Percentiles rank a stretch among this genome's conserved stretches.
Conservation (phyloP, 2,113 vertebrate genomes). For the Pachypanchax playfairii region DNA sequence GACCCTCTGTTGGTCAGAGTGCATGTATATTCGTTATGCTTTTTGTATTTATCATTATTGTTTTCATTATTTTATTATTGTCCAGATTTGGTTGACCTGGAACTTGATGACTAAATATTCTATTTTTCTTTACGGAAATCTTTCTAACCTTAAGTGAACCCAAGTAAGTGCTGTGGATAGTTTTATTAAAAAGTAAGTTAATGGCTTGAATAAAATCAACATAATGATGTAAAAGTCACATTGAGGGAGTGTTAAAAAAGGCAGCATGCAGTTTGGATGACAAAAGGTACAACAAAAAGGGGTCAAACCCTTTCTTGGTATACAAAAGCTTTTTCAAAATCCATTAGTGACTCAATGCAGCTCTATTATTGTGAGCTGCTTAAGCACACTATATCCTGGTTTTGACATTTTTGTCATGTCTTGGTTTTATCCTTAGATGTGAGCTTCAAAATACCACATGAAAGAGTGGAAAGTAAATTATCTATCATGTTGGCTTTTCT, state of each 20-base stretch:
- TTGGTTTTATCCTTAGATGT: slow-evolving; percentile 60
- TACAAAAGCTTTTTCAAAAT: slow-evolving; percentile 63
- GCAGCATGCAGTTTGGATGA: slow-evolving; percentile 16
- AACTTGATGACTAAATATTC: no score
- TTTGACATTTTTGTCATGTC: slow-evolving; percentile 44
- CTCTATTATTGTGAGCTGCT: slow-evolving; percentile 57
- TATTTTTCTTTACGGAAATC: no score
- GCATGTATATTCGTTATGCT: no score
- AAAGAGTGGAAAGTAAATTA: slow-evolving; percentile 52
- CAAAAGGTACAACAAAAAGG: slow-evolving; percentile 51
- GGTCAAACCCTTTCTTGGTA: slow-evolving; percentile 57
- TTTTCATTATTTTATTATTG: neutral
- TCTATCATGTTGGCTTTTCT: slow-evolving; percentile 37
- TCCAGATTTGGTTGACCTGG: no score
- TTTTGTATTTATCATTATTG: no score
- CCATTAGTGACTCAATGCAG: slow-evolving; percentile 68
- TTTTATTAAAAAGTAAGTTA: neutral
- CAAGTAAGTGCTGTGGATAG: no score
- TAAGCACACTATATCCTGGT: slow-evolving; percentile 53
- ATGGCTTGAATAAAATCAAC: neutral
- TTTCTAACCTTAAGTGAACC: no score
- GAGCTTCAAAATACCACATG: slow-evolving; percentile 53
- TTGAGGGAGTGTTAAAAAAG: slow-evolving; percentile 34
- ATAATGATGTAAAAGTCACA: slow-evolving; percentile 5
- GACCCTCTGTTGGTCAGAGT: no score